Base-by-base conservation (phyloP, 1,140 invertebrate genomes). In the Bursaphelenchus mucronatus region DNA sequence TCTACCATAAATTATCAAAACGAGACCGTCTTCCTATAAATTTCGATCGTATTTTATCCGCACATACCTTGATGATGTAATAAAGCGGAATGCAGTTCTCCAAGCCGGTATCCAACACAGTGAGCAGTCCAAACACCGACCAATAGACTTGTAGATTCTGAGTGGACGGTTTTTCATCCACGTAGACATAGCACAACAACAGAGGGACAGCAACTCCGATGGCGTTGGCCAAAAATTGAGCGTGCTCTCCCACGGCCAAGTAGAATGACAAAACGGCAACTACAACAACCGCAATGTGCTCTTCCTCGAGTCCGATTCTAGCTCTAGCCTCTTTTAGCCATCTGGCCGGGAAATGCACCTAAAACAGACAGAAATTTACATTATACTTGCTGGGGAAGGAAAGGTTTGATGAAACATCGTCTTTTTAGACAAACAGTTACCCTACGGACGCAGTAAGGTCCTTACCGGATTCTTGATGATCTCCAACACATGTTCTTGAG, bases 61-160 rank as follows among this genome's bases (percentile, higher is more conserved):
- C 30, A 30, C 30, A 30, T 30, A 30, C 17, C 39, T 70, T 70
- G 63, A 75, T 0, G 11, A 73, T 15, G 45, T 70, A 70, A 43
- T 70, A 70, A 2, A 40, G 39, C 8, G 71, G 70, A 40, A 74
- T n/a, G 5, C 15, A 15, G 10, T 70, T 44, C 66, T 76, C 43
- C 13, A 70, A 40, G n/a, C 15, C 39, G n/a, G 39, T 30, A 43
- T 70, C 68, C 15, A 70, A 46, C 11, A 67, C n/a, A 9, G 69
- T 64, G 8, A 69, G 66, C 15, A 67, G 15, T 21, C 56, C 52
- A 52, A 61, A 68, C 21, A 52, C 66, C 3, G 17, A 39, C 65
- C 65, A 70, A 44, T 10, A 71, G 13, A 70, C 46, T 17, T 67
- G 59, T 11, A 70, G 59, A 50, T 46, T 19, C n/a, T 55, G 44